Percentiles rank a stretch among this genome's conserved stretches.
Conservation (phyloP, 1,140 invertebrate genomes). For the Drosophila mayri region DNA sequence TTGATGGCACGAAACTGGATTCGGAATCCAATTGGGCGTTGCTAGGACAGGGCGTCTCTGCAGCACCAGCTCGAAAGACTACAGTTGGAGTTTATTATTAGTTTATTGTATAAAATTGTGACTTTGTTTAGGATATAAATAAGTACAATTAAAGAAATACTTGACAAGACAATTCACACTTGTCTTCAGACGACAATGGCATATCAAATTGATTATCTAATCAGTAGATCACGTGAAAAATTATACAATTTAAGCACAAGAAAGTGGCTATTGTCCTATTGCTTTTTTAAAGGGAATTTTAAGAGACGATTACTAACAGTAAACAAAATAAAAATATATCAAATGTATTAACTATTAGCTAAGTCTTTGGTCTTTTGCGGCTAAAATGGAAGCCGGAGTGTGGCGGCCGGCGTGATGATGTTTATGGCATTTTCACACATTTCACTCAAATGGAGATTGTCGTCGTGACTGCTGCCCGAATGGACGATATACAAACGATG, state of each 20-base stretch:
- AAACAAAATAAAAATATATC: neutral
- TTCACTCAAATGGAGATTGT: slow-evolving; percentile 49
- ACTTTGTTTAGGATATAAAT: slow-evolving; percentile 3
- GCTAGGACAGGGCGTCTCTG: neutral
- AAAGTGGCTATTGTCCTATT: neutral
- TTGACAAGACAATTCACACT: neutral
- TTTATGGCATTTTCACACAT: slow-evolving; percentile 71
- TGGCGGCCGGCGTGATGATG: slow-evolving; percentile 7
- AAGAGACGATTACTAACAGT: neutral
- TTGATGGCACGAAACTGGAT: slow-evolving; percentile 23
- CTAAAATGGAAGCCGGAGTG: slow-evolving; percentile 14
- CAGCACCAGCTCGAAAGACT: neutral
- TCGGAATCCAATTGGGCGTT: neutral
- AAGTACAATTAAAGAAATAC: neutral
- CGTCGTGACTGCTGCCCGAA: slow-evolving; percentile 31
- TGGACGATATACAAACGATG: slow-evolving; percentile 2
- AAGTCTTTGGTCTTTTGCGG: slow-evolving; percentile 22
- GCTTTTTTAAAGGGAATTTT: neutral
- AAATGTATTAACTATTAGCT: neutral
- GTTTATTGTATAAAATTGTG: slow-evolving; percentile 1
- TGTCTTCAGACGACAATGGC: neutral
- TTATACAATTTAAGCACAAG: neutral
- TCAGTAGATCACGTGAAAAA: neutral
- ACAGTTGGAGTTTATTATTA: neutral
- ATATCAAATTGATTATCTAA: neutral